Evolutionary conservation across 2,888 invertebrate species (phyloP).

Genomic region (Crematogaster levior): DNA sequence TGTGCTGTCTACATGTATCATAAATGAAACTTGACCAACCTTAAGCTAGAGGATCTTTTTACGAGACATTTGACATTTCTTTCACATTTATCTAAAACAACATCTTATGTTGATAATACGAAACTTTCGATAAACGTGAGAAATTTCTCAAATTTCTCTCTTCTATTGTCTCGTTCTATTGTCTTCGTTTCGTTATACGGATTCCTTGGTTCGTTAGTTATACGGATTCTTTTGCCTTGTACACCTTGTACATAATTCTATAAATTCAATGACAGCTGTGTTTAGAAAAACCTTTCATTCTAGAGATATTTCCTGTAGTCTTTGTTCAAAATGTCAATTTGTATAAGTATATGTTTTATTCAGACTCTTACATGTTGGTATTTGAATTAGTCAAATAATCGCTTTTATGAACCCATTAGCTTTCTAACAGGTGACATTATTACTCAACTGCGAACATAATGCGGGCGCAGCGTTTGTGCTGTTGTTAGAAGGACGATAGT

Average conservation of each 20-base stretch:
- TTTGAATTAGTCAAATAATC: background rate
- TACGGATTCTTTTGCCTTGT: background rate
- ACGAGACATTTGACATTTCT: background rate
- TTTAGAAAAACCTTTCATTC: background rate
- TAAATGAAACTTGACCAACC: conserved; percentile 20
- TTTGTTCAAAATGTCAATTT: background rate
- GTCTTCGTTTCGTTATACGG: background rate
- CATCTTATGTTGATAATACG: conserved; percentile 10
- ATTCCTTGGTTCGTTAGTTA: background rate
- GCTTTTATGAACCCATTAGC: conserved; percentile 33
- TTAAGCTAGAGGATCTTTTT: conserved; percentile 9
- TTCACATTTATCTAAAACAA: conserved; percentile 6
- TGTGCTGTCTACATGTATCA: conserved; percentile 6
- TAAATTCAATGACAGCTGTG: background rate
- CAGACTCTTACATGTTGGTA: background rate
- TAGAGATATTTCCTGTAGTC: background rate
- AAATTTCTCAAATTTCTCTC: background rate
- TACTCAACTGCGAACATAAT: conserved; percentile 27
- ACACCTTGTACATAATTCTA: background rate
- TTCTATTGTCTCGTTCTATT: too few relatives aligned
- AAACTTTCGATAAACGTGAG: background rate
- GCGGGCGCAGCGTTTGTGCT: conserved; percentile 34
- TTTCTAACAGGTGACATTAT: conserved; percentile 35
- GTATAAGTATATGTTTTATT: background rate
- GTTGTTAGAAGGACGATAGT: conserved; percentile 28